phyloP scores from a whole-genome alignment of 2,113 vertebrate genomes.

The Merops nubicus region DNA sequence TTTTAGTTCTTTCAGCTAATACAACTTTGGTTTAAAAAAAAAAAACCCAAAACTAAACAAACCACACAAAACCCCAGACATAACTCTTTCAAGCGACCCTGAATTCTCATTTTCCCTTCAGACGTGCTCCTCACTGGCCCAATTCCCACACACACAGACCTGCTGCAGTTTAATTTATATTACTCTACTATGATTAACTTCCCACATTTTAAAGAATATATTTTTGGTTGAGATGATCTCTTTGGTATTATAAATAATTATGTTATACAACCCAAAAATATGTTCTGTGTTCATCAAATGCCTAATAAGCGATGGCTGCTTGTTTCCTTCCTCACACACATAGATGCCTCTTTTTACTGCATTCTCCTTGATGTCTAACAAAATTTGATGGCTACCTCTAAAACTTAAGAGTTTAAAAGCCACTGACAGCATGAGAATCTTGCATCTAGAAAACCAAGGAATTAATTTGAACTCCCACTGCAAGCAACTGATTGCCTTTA shows the following conservation, averaged over 20 bases:
- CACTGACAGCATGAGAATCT: rapidly evolving
- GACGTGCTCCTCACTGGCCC: background rate
- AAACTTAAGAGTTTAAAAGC: background rate
- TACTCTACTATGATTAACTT: background rate
- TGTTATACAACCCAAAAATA: background rate
- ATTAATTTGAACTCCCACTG: background rate
- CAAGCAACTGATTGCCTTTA: background rate
- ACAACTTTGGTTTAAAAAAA: background rate
- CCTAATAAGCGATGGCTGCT: background rate
- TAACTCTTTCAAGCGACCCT: background rate
- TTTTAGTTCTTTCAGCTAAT: background rate
- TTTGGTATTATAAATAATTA: background rate
- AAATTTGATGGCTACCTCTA: background rate
- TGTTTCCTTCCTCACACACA: background rate
- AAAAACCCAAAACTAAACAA: no score
- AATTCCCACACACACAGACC: background rate
- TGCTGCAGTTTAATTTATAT: background rate
- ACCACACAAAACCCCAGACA: no score
- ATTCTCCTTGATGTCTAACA: background rate
- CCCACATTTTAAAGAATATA: background rate
- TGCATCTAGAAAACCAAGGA: background rate
- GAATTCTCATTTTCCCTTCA: background rate
- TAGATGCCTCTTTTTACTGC: background rate
- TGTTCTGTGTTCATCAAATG: background rate
- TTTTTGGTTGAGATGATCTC: background rate